Conservation (phyloP, 2,113 vertebrate genomes). For the Chaetodon auriga region DNA sequence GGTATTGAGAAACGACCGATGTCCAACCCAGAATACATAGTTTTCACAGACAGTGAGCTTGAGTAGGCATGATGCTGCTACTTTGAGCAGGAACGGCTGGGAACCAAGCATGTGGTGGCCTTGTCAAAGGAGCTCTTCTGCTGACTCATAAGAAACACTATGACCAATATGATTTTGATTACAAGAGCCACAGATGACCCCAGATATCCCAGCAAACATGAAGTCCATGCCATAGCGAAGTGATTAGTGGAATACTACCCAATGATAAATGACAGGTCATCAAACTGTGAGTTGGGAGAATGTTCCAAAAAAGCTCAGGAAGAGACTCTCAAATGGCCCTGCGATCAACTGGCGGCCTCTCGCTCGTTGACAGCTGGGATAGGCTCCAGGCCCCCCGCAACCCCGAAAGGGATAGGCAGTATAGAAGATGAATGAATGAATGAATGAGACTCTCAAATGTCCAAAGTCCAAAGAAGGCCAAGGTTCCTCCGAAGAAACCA, state of each 20-base stretch:
- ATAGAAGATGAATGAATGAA: too few relatives aligned
- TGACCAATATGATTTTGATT: slow-evolving; percentile 51
- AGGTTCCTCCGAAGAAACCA: slow-evolving; percentile 5
- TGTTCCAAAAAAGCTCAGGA: slow-evolving; percentile 22
- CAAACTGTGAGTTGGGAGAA: not conserved
- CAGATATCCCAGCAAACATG: slow-evolving; percentile 49
- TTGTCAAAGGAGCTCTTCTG: slow-evolving; percentile 59
- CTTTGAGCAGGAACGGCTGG: slow-evolving; percentile 62
- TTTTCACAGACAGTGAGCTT: slow-evolving; percentile 57
- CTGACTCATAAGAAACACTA: slow-evolving; percentile 51
- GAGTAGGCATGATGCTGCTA: slow-evolving; percentile 30
- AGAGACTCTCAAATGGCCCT: too few relatives aligned
- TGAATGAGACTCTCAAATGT: slow-evolving; percentile 10
- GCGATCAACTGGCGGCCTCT: too few relatives aligned
- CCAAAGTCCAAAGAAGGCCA: slow-evolving; percentile 20
- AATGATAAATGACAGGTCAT: not conserved
- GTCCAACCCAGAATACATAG: slow-evolving; percentile 51
- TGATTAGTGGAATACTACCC: slow-evolving; percentile 25
- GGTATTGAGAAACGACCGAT: too few relatives aligned
- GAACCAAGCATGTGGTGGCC: not conserved
- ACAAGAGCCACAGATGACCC: slow-evolving; percentile 45
- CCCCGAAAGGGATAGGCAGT: too few relatives aligned
- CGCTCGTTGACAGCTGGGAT: too few relatives aligned
- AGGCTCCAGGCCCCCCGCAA: too few relatives aligned
- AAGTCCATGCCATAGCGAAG: slow-evolving; percentile 51